Percentiles rank a stretch among this genome's conserved stretches.
Conservation (phyloP, 2,113 vertebrate genomes). For the Motacilla tschutschensis region DNA sequence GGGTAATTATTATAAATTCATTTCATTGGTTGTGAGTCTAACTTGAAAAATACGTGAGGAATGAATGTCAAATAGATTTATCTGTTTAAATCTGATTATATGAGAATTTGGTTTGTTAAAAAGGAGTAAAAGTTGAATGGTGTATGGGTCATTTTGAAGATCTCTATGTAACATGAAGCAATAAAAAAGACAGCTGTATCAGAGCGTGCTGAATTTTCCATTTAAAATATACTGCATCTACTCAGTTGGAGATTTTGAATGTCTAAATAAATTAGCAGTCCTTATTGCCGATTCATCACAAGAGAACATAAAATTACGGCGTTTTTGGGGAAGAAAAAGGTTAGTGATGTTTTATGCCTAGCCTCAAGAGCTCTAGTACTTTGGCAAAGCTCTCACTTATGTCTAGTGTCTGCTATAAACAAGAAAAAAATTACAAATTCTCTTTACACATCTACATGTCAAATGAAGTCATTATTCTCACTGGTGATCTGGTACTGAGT, state of each 20-base stretch:
- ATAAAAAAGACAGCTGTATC: background rate
- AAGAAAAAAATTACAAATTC: background rate
- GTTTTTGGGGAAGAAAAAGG: background rate
- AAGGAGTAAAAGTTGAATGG: background rate
- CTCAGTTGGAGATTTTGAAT: background rate
- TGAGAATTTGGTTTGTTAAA: background rate
- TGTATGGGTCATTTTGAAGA: background rate
- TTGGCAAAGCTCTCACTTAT: background rate
- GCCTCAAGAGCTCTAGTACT: background rate
- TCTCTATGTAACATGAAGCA: background rate
- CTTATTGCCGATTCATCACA: background rate
- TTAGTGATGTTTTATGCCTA: background rate
- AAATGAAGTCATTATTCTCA: background rate
- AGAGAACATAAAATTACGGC: background rate
- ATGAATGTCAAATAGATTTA: background rate
- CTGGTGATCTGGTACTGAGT: background rate
- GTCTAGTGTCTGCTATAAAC: background rate
- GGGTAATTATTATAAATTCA: background rate
- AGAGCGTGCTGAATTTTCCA: background rate
- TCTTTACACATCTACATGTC: background rate
- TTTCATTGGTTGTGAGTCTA: background rate
- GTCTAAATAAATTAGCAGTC: constrained; percentile 22
- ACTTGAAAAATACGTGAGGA: background rate
- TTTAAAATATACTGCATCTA: background rate
- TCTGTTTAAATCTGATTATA: background rate